Conservation (phyloP, 2,113 vertebrate genomes). For the Trogon surrucura region DNA sequence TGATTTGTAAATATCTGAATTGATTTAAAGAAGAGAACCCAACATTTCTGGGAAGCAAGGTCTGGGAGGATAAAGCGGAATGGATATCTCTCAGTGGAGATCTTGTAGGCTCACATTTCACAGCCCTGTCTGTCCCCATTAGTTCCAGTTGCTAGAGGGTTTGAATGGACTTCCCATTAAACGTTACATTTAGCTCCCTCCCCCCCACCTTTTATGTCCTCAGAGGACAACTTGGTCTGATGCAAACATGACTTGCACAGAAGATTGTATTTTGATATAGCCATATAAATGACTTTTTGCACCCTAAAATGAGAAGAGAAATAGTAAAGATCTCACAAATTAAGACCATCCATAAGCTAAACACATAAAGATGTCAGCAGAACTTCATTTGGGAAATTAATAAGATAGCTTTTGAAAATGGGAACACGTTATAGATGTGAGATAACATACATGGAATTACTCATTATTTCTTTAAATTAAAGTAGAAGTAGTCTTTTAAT, state of each 20-base stretch:
- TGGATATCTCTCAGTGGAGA: slow-evolving; percentile 39
- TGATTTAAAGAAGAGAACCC: background rate
- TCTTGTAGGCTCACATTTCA: slow-evolving; percentile 66
- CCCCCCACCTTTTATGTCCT: background rate
- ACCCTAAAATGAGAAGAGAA: background rate
- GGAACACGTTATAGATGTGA: background rate
- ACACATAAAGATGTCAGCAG: background rate
- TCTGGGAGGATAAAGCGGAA: slow-evolving; percentile 25
- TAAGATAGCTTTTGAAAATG: background rate
- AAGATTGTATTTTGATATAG: background rate
- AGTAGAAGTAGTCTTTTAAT: background rate
- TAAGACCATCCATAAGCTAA: background rate
- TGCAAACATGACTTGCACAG: background rate
- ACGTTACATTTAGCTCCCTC: background rate
- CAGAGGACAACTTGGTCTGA: background rate
- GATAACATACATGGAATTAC: background rate
- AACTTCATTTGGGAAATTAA: background rate
- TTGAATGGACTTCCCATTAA: slow-evolving; percentile 34
- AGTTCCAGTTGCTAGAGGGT: slow-evolving; percentile 59
- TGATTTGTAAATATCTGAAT: background rate
- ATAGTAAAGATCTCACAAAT: background rate
- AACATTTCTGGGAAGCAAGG: slow-evolving; percentile 16
- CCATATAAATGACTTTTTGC: background rate
- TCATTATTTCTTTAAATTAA: background rate
- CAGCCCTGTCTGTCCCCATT: slow-evolving; percentile 60